Base-by-base conservation (phyloP, 2,888 invertebrate species). In the Drosophila percnosoma region DNA sequence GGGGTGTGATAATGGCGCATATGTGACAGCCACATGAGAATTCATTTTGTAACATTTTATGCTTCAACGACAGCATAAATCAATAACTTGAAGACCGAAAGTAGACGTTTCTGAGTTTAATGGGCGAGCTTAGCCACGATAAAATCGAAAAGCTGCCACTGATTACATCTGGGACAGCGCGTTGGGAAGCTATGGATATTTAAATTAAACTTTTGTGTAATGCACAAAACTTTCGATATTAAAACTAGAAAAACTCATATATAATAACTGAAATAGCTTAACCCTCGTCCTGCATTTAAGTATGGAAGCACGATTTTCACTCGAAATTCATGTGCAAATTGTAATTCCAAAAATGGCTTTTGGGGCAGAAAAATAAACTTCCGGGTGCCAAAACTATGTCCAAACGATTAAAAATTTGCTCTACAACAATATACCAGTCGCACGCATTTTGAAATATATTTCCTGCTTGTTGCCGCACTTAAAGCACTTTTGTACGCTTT, bases 1-100 rank as follows among this genome's bases (percentile, higher is more conserved):
- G 38, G 76, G 57, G 54, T 79, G 82, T 72, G 77, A 82, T 85
- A 88, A 88, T 85, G 88, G 86, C 78, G 73, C 84, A 87, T 90
- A 74, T 85, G 86, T 77, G 88, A 69, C 80, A 77, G 57, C 77
- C 90, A 73, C 89, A 85, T 73, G 84, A 77, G 83, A 77, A 67
- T 87, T 80, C 63, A 69, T 72, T 84, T 77, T 74, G 63, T 53
- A 72, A 68, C 73, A 83, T 70, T 89, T 75, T 60, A 71, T 73
- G 70, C 74, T 65, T 73, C 68, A 73, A 52, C 38, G 60, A 62
- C 68, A 74, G 70, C 83, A 88, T 86, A 90, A 85, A 89, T 85
- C 89, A 90, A 85, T 85, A 85, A 86, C 52, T 74, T 68, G 48
- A 65, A 74, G 52, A 33, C 57, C 54, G 52, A 54, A 34, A 68